Conservation (phyloP, 35 echinoderm and acorn worm species). For the Apostichopus parvimensis region DNA sequence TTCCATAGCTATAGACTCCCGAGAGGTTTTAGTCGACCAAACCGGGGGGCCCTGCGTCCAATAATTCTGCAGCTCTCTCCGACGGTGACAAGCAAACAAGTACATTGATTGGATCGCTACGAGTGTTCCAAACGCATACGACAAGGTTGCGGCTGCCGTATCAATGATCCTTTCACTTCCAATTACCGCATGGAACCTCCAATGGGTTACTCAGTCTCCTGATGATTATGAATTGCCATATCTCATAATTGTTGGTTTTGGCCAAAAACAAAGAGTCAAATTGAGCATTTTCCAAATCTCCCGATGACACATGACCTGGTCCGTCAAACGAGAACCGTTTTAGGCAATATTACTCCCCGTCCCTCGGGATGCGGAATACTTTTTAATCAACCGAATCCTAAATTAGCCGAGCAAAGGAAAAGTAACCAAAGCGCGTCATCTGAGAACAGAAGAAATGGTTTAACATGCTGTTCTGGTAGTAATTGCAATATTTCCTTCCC, state of each 20-base stretch:
- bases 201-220: constrained; percentile 20
- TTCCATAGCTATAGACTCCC: not conserved
- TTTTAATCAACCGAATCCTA: constrained; percentile 61
- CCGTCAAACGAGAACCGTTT: constrained; percentile 17
- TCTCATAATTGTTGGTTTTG: constrained; percentile 56
- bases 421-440: constrained; percentile 26
- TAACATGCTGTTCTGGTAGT: constrained; percentile 7
- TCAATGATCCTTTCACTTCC: constrained; percentile 23
- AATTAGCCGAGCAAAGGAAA: constrained; percentile 17
- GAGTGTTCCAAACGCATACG: not conserved
- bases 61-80: not conserved
- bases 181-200: constrained; percentile 24
- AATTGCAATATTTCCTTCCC: constrained; percentile 45
- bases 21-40: not conserved
- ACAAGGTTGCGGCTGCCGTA: not conserved
- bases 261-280: constrained; percentile 1
- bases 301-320: constrained; percentile 48
- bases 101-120: not conserved
- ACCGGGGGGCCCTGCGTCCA: not conserved
- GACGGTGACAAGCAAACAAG: not conserved
- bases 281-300: not conserved
- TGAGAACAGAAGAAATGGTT: constrained; percentile 2
- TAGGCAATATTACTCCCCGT: constrained; percentile 20
- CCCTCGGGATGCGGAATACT: constrained; percentile 33
- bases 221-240: constrained; percentile 48